Evolutionary conservation across 1,140 invertebrate species (phyloP), one percentile per base, ranked within the genome.

Genomic region (Drosophila bocki): DNA sequence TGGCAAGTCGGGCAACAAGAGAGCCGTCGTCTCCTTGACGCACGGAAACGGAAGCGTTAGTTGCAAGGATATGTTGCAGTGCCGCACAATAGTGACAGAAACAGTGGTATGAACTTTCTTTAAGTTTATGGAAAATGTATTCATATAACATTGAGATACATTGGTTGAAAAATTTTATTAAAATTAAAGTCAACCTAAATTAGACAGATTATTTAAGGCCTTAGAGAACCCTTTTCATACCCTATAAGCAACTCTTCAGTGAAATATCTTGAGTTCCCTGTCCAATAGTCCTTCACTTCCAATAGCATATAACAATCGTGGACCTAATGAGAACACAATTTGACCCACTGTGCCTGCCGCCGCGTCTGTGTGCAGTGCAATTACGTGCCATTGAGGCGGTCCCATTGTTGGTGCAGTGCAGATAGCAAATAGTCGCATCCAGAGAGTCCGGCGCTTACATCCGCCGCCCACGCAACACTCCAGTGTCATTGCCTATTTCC

Each of bases 11-110:
- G 17, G 35, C 37, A 54, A 32, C 41, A 63, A 69, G 70, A 76
- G 50, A 32, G 57, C 15, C 62, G 41, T 68, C 84, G 44, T 68
- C 84, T 78, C 80, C 83, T 86, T 86, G 83, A 75, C 78, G 81
- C 70, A 72, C 84, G 84, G 84, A 88, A 88, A 84, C 84, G 84
- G 84, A 88, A 88, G 85, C 84, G 84, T 81, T 88, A 88, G 84
- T 86, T 88, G 84, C 85, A 88, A 84, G 76, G 77, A 86, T 86
- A 85, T 86, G 82, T 85, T 85, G 78, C 78, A 85, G 56, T 69
- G 67, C 15, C 19, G 78, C 68, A 75, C 82, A 81, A 81, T 84
- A 42, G 82, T 42, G 13, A 41, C 9, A 9, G 15, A 11, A 6
- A 56, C 50, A 17, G 45, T 72, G 69, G 65, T n/a, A 13, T 39